Conservation (phyloP, 2,113 vertebrate species). For the Lamprotornis superbus region DNA sequence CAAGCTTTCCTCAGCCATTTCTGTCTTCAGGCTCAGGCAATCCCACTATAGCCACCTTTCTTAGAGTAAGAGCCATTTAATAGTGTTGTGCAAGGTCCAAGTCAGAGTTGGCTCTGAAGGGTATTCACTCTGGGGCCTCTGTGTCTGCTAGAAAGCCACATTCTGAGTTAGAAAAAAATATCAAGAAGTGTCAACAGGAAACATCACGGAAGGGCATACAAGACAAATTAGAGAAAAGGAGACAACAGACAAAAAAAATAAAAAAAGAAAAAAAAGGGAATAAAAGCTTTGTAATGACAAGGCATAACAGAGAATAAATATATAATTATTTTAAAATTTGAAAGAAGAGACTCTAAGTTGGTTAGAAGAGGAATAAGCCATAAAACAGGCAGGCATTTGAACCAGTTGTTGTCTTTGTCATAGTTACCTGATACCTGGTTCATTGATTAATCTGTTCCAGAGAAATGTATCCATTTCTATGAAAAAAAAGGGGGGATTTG, state of each 20-base stretch:
- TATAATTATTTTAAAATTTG: neutral
- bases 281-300: neutral
- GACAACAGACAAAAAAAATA: neutral
- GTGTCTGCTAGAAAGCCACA: slow-evolving; percentile 79
- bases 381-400: neutral
- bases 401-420: neutral
- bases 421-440: slow-evolving; percentile 63
- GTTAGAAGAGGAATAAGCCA: neutral
- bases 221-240: slow-evolving; percentile 69
- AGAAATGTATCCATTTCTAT: slow-evolving; percentile 17
- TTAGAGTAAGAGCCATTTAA: slow-evolving; percentile 65
- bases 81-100: slow-evolving; percentile 69
- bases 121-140: slow-evolving; percentile 77
- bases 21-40: slow-evolving; percentile 62
- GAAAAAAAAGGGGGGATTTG: neutral
- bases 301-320: slow-evolving; percentile 7
- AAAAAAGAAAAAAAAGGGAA: neutral
- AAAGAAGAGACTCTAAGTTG: slow-evolving; percentile 4
- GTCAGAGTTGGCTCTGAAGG: slow-evolving; percentile 66
- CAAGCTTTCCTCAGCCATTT: slow-evolving; percentile 43
- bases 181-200: slow-evolving; percentile 76
- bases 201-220: slow-evolving; percentile 63
- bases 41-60: slow-evolving; percentile 70
- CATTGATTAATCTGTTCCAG: slow-evolving; percentile 56
- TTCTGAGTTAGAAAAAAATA: slow-evolving; percentile 69